Base-by-base conservation (phyloP, 2,888 invertebrate genomes). In the Netelia inedita region DNA sequence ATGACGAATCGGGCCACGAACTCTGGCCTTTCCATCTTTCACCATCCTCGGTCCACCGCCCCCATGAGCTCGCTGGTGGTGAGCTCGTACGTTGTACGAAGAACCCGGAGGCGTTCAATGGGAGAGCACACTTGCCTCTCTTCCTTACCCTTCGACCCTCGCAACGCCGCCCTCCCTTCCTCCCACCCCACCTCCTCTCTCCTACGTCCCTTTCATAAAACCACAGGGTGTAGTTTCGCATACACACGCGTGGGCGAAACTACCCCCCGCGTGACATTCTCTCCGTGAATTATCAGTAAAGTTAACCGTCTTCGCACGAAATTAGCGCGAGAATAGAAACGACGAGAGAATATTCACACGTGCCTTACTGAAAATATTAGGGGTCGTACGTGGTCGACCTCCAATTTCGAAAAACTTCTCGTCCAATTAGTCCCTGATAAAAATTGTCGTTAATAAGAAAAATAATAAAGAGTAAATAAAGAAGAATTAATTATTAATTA, bases 11-110 rank as follows among this genome's bases (percentile, higher is more conserved):
- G 86, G 88, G 88, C 85, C 90, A 80, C 78, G 89, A 90, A 90
- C 91, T 91, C 80, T 89, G 87, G 57, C 89, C 87, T 90, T 90
- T 83, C 66, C 78, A 75, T 85, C 83, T 59, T 79, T 83, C 79
- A 78, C 72, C 43, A 76, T 83, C 53, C 76, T 50, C 63, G 57
- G 23, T 14, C 59, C 1, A 28, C 41, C 68, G 19, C 68, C 59
- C 71, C 82, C 79, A 66, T 82, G 81, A 66, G 21, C 53, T 68
- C 16, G 6, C 59, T 71, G 63, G 35, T 76, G 35, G 21, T 46
- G 81, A 74, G 59, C 43, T 19, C 59, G 57, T 21, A 57, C 10
- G 19, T 59, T 61, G 55, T 71, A 65, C 28, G 65, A 72, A 68
- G 23, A 53, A 41, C 65, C 80, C 68, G 80, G 66, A 76, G 83